Conservation (phyloP, 2,113 vertebrate species). For the Thalassarche chlororhynchos region DNA sequence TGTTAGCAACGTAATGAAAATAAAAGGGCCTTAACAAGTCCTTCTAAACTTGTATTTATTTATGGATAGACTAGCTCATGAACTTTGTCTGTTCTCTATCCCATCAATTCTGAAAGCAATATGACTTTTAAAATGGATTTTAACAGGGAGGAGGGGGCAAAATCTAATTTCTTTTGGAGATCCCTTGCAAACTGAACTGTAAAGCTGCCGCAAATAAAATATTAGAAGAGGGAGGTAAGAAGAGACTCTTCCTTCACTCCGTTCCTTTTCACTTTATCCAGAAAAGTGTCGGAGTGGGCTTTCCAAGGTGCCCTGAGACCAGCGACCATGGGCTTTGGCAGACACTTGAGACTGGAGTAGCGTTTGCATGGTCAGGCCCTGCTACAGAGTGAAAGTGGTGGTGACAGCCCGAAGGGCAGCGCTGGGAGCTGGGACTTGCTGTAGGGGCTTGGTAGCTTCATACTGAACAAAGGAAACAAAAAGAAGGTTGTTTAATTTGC, state of each 20-base stretch:
- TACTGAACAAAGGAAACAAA: neutral
- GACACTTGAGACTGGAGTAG: neutral
- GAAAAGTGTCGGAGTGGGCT: neutral
- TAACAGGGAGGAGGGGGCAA: neutral
- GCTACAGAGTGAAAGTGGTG: neutral
- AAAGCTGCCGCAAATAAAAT: neutral
- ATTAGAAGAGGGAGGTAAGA: neutral
- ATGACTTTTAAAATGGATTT: neutral
- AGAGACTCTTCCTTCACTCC: neutral
- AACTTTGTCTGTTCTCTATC: neutral
- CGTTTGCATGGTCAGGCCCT: neutral
- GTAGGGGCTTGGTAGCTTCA: neutral
- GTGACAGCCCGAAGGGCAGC: neutral
- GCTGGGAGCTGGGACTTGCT: neutral
- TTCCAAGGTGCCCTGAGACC: neutral
- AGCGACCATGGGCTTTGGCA: neutral
- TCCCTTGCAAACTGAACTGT: neutral
- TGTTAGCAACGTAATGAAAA: neutral
- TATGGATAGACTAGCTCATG: neutral
- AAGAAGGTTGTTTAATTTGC: neutral
- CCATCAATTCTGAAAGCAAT: neutral
- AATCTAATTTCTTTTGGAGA: neutral
- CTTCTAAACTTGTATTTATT: neutral
- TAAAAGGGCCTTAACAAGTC: neutral
- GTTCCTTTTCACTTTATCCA: neutral